Evolutionary conservation across 2,888 invertebrate species (phyloP), one percentile per base, ranked within the genome.

Genomic region (Xanthorhoe designata): DNA sequence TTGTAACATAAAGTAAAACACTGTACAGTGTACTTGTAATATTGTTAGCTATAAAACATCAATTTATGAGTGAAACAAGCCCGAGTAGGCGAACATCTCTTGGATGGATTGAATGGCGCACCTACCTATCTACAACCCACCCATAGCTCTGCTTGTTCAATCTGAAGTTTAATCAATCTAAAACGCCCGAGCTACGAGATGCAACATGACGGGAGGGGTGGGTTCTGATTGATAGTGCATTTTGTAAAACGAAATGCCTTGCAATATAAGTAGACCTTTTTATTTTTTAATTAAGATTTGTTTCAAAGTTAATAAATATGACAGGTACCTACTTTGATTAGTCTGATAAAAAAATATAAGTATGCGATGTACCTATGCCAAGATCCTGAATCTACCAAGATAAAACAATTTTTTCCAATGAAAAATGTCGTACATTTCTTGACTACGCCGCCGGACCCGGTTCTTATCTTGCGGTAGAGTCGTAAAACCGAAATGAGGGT

Each of bases 401-500:
- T 47, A 1, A 4, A 42, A 1, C 7, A 7, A 47, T 8, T 47
- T 17, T 47, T 47, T 7, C 47, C 47, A 47, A 17, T 17, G 47
- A 47, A n/a, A 54, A 47, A 53, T 47, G 18, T 2, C 17, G 29
- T 13, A 9, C 13, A 17, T 52, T 29, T 54, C 50, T 13, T 24
- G 32, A 57, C 18, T 24, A 19, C 50, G 18, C 49, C 50, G 49
- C 50, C 47, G 49, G 1, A n/a, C 2, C 61, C 32, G n/a, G 19
- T n/a, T 24, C 61, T 49, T 56, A 61, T 56, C 56, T 57, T 61
- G 57, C 61, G 57, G 65, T 61, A 53, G 50, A 50, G 66, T 66
- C 54, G 58, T 66, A 66, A 66, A 66, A 15, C 38, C 54, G 54
- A 54, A 58, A 66, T 66, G 49, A 50, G 58, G 45, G 59, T 66